Evolutionary conservation across 2,888 invertebrate species (phyloP).

Genomic region (Sylvicola cinctus): DNA sequence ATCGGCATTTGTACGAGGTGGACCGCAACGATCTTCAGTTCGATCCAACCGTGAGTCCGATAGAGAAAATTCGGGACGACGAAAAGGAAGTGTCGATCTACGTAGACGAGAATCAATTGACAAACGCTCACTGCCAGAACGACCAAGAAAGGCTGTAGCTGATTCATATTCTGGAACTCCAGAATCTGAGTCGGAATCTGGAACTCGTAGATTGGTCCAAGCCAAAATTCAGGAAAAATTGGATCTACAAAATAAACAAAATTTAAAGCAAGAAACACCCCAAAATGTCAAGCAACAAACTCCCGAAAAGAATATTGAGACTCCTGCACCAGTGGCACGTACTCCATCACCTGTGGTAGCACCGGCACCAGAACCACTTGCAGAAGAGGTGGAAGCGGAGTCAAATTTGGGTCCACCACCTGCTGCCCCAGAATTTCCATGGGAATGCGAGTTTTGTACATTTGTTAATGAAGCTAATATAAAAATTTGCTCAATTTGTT

Average conservation of each 20-base stretch:
- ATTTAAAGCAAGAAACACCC: conserved; percentile 9
- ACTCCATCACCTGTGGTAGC: neutral
- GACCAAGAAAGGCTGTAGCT: neutral
- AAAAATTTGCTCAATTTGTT: conserved; percentile 67
- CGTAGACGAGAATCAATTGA: neutral
- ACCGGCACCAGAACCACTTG: conserved; percentile 8
- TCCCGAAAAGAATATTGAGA: conserved; percentile 1
- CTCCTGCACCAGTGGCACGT: neutral
- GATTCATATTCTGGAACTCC: conserved; percentile 11
- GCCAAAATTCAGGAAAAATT: conserved; percentile 25
- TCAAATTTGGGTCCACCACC: conserved; percentile 24
- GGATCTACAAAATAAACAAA: conserved; percentile 6
- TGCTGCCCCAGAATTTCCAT: conserved; percentile 34
- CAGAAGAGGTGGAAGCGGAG: conserved; percentile 11
- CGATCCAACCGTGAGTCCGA: conserved; percentile 7
- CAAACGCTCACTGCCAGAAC: neutral
- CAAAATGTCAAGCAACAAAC: neutral
- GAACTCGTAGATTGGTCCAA: conserved; percentile 21
- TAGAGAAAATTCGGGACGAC: conserved; percentile 3
- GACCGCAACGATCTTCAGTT: conserved; percentile 11
- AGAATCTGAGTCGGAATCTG: conserved; percentile 20
- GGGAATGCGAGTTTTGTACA: conserved; percentile 84
- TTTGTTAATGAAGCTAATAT: conserved; percentile 64
- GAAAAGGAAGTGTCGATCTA: neutral
- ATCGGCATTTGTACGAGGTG: neutral